Evolutionary conservation across 2,797 vertebrate species (phyloP).

Genomic region (Adelosebastes latens): DNA sequence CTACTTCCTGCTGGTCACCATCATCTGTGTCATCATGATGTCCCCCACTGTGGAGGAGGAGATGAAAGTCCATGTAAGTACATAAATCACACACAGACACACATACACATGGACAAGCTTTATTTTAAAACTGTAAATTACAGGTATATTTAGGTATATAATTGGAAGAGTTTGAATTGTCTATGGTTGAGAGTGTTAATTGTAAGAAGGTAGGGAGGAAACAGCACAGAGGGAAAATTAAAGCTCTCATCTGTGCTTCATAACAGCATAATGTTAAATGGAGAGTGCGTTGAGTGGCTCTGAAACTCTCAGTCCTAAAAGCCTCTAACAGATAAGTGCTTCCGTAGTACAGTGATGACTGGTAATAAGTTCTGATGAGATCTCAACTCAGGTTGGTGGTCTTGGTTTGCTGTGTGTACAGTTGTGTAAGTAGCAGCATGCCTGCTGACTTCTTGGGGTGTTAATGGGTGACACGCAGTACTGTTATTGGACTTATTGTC

Average conservation of each 20-base stretch:
- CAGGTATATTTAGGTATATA: not conserved
- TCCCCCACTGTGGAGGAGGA: constrained; percentile 87
- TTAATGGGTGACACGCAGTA: not conserved
- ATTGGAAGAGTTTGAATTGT: not conserved
- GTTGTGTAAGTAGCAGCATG: not conserved
- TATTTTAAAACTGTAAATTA: not conserved
- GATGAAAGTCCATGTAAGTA: constrained; percentile 76
- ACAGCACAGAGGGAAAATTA: not conserved
- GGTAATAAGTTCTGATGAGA: not conserved
- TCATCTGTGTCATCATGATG: constrained; percentile 95
- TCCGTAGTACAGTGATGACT: not conserved
- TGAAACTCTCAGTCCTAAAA: not conserved
- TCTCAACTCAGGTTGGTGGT: not conserved
- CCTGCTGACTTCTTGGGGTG: not conserved
- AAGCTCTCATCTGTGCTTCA: not conserved
- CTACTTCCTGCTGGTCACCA: constrained; percentile 92
- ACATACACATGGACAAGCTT: not conserved
- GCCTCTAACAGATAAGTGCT: not conserved
- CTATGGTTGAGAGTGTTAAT: not conserved
- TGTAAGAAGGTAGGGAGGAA: not conserved
- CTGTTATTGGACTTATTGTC: not conserved
- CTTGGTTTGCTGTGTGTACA: not conserved
- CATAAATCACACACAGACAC: not conserved
- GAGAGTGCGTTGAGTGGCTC: not conserved
- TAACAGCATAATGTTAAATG: not conserved